Evolutionary conservation across 2,888 invertebrate species (phyloP), one percentile per base, ranked within the genome.

Genomic region (Stratiomys singularior): DNA sequence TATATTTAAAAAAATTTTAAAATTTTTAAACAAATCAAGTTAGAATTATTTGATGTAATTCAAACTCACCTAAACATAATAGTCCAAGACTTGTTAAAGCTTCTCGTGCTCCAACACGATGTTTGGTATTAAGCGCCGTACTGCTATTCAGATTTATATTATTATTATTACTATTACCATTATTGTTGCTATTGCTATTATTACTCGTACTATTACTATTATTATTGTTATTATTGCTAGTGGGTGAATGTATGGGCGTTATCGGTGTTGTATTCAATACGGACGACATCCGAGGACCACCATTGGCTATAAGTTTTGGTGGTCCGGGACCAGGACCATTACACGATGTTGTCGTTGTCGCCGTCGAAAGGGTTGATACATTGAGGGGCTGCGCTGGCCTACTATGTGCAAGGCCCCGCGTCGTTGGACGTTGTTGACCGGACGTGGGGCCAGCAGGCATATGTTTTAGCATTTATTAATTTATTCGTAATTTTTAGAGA

Each of bases 61-160:
- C n/a, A n/a, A n/a, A 66, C 83, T 83, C 80, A 87, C 87, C 87
- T 82, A 97, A 89, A 84, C 96, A 96, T 82, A 97, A 87, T 66
- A 97, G 87, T 25, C 95, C 96, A 80, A 97, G 88, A 78, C 96
- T 96, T 74, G 95, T 94, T 78, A 96, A 89, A 86, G 94, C 94
- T 87, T 96, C 96, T 82, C 91, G 90, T 56, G 93, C 90, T 44
- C 93, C 93, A 86, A 89, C 85, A 87, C 90, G 83, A 88, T 90
- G 83, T 85, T 88, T 82, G 85, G 83, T 81, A 83, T 83, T 77
- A 82, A 83, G 78, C 30, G 80, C 76, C 15, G 64, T 76, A 78
- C 69, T 69, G 92, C 91, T 82, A 90, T 91, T 79, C 90, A 85
- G 25, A 90, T 90, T 80, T 15, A 80, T 74, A 27, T 83, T 77